Evolutionary conservation across 92 coral and sea anemone genomes (phyloP), one percentile per base, ranked within the genome.

Genomic region (Parazoanthus atlanticus): DNA sequence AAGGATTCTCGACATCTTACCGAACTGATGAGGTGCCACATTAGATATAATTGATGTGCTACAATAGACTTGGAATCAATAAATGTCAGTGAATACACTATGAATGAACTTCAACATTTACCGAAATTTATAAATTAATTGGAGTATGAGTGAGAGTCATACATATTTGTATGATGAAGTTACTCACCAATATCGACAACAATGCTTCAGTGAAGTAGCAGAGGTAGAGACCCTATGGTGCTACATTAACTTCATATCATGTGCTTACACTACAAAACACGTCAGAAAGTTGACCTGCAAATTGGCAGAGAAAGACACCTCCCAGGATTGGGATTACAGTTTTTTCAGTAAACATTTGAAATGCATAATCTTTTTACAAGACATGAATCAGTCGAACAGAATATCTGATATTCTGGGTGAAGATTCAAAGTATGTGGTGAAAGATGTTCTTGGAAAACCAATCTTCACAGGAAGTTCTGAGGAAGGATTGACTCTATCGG

Each of bases 371-470:
- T 78, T 78, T 78, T 28, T 78, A 21, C 82, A 78, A 78, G 82
- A 78, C 40, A 29, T 78, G 10, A 78, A 78, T 78, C 82, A 78
- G 33, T 25, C 82, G 1, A 78, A 66, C 29, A 46, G 65, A 78
- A 40, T 40, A 78, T 78, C 82, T 16, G 66, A 78, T 15, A n/a
- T 78, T 78, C 82, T 78, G 26, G 82, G 82, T 78, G 82, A 78
- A 6, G 3, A 78, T 28, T 46, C 66, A 38, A 78, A 46, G 82
- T 78, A 25, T 78, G 33, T 78, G 61, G 3, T 78, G 40, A 78
- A 78, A 15, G 82, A 78, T 46, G 33, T 78, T 46, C 82, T 78
- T 28, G 82, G 82, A 41, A 46, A 47, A n/a, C 32, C 82, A 26
- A 15, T 78, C 64, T 78, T 78, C 66, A 47, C 66, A 25, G 82